Base-by-base conservation (phyloP, 1,140 invertebrate species). In the Batillaria attramentaria region DNA sequence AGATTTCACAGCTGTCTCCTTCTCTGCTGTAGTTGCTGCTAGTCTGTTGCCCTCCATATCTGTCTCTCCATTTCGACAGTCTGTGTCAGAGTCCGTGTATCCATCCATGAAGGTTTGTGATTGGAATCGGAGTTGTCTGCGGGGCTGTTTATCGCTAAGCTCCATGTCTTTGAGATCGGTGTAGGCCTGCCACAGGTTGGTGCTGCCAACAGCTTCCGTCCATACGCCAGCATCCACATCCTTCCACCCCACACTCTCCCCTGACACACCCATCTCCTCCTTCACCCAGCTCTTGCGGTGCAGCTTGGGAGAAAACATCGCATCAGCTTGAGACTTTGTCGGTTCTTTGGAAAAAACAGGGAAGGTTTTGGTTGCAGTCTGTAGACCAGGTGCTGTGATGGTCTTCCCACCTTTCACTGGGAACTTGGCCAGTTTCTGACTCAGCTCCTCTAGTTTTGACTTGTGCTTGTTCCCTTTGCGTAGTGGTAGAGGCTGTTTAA, bases 151-250 rank as follows among this genome's bases (percentile, higher is more conserved):
- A 6, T 37, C 20, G n/a, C 62, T 37, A 8, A 60, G 10, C n/a
- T 60, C 54, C 73, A 75, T 33, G 72, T 35, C 24, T 18, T 13
- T 24, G 5, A 62, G 50, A 54, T 75, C 73, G 24, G 54, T 39
- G 57, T n/a, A 75, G 20, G 73, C 54, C 57, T 65, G 54, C 73
- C 73, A 75, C 37, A 75, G 54, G 54, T 65, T 62, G 73, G n/a
- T 31, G n/a, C 50, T 35, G 8, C 57, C 73, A 35, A 60, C 73
- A n/a, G 73, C 73, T 28, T 16, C 54, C 37, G 41, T 42, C 73
- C 73, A 75, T 8, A 35, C 57, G 54, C 62, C 54, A 28, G 39
- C 57, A 16, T 42, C 73, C 50, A 65, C 54, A n/a, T 75, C 73
- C 54, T 60, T 75, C 73, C 73, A 75, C 20, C 57, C 72, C 10